Evolutionary conservation across 92 coral and sea anemone species (phyloP).

Genomic region (Epizoanthus rinbou): DNA sequence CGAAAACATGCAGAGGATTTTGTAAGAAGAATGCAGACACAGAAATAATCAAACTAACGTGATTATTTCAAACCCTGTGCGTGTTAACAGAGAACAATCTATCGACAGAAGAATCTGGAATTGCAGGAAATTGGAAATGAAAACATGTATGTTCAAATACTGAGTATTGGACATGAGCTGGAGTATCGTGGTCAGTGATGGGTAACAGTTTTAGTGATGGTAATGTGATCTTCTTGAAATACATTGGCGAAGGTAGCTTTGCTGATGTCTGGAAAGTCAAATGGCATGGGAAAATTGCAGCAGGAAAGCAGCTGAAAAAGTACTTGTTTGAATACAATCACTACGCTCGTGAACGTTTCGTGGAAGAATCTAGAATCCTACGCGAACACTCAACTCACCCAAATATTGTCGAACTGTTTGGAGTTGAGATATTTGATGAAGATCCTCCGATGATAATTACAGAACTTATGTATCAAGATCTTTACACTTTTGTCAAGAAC

Average conservation of each 20-base stretch:
- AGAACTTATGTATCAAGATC: conserved; percentile 57
- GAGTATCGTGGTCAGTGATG: background rate
- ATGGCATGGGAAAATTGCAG: conserved; percentile 55
- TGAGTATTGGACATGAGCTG: too few species aligned
- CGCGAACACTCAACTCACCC: conserved; percentile 48
- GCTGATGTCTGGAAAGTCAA: conserved; percentile 60
- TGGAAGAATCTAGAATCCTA: conserved; percentile 47
- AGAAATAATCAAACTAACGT: too few species aligned
- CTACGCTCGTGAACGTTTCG: conserved; percentile 35
- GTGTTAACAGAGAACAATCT: too few species aligned
- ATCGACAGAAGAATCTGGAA: too few species aligned
- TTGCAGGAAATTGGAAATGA: too few species aligned
- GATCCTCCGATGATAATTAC: conserved; percentile 53
- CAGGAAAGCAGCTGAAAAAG: conserved; percentile 47
- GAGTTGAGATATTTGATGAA: conserved; percentile 20
- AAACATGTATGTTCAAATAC: too few species aligned
- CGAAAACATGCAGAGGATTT: too few species aligned
- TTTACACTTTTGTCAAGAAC: conserved; percentile 28
- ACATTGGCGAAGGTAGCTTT: conserved; percentile 52
- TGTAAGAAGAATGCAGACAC: too few species aligned
- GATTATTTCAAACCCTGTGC: too few species aligned
- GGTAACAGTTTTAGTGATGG: background rate
- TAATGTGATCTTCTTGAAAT: background rate
- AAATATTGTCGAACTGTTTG: conserved; percentile 51
- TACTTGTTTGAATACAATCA: conserved; percentile 14